Percentiles rank a stretch among this genome's conserved stretches.
Conservation (phyloP, 2,888 invertebrate genomes). For the Synanthedon vespiformis region DNA sequence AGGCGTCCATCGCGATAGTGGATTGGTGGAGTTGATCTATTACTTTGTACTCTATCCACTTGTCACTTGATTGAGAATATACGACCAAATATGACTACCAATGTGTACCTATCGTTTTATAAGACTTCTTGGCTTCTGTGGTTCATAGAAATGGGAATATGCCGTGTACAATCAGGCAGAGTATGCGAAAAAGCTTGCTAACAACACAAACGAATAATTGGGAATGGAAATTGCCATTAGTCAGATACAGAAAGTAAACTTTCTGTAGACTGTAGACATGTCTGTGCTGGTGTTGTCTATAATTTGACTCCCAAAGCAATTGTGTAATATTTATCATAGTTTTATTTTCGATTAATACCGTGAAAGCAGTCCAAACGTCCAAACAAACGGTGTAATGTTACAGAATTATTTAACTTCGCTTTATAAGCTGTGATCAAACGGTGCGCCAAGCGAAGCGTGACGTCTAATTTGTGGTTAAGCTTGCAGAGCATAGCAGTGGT, state of each 20-base stretch:
- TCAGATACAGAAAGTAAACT: background rate
- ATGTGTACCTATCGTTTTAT: no score
- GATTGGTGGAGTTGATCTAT: background rate
- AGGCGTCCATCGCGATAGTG: background rate
- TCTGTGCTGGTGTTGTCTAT: no score
- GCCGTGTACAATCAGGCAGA: no score
- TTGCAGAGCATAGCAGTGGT: slow-evolving; percentile 1
- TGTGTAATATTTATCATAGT: background rate
- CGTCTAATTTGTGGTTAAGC: slow-evolving; percentile 12
- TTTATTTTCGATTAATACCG: background rate
- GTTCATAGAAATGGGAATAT: no score
- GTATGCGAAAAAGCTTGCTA: no score
- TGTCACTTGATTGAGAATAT: no score
- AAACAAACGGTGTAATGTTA: background rate
- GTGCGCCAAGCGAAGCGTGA: slow-evolving; percentile 7
- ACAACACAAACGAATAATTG: no score
- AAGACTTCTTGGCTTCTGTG: no score
- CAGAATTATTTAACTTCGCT: background rate
- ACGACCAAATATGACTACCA: no score
- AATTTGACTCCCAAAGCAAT: background rate
- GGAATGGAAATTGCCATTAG: background rate
- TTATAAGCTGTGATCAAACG: background rate
- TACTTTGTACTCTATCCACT: background rate
- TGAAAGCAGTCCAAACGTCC: background rate
- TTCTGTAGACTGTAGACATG: no score